Percentiles rank a stretch among this genome's conserved stretches.
Evolutionary conservation across 2,797 vertebrate species (phyloP).

Genomic region (Macropus fuliginosus): DNA sequence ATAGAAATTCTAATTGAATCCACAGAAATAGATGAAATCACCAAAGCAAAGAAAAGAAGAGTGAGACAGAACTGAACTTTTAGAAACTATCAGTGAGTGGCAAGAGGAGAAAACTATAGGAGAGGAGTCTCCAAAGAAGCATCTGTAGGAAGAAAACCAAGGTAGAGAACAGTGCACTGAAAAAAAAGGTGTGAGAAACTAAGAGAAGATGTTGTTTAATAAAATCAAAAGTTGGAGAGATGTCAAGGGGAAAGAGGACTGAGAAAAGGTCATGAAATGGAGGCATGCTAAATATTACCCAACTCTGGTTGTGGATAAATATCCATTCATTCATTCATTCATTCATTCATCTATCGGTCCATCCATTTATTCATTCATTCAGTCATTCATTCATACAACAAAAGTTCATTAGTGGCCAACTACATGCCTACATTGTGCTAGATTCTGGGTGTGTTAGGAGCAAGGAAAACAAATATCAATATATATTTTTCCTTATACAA

Average conservation of each 20-base stretch:
- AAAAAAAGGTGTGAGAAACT: not conserved
- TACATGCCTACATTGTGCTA: not conserved
- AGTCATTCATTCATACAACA: not conserved
- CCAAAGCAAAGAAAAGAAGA: not conserved
- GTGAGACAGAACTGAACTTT: not conserved
- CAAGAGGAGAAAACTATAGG: not conserved
- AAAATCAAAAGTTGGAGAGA: not conserved
- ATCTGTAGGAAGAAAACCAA: not conserved
- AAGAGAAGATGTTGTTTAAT: not conserved
- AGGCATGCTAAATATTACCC: not conserved
- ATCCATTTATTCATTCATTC: not conserved
- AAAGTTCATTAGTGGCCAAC: not conserved
- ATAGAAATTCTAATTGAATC: not conserved
- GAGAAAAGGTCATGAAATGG: conserved; percentile 6
- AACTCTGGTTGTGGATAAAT: conserved; percentile 37
- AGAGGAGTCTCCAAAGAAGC: not conserved
- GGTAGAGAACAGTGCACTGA: not conserved
- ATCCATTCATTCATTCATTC: too few relatives aligned
- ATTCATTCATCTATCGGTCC: not conserved
- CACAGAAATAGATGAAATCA: not conserved
- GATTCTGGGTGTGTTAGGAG: not conserved
- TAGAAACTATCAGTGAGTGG: not conserved
- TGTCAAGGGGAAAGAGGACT: not conserved
- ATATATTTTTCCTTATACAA: not conserved
- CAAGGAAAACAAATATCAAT: not conserved